These are phyloP conservation scores for Nycticryphes semicollaris DNA, from an alignment of 2,113 vertebrate species.

Conservation along the genomic window DNA sequence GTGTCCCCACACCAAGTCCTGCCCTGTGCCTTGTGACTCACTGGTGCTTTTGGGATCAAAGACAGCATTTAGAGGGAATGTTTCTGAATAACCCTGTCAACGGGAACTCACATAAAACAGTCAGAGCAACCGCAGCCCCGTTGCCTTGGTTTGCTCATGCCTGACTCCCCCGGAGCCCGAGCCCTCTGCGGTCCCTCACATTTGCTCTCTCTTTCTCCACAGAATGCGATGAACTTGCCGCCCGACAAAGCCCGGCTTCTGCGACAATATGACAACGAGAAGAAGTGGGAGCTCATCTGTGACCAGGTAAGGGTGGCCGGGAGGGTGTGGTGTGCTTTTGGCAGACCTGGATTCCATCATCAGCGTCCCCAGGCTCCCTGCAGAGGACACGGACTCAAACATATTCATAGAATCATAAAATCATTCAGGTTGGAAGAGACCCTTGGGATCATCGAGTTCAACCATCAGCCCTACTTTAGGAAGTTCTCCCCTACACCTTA, in stretches of 20 bases:
- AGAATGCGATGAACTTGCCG: constrained; percentile 99
- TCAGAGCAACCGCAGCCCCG: background rate
- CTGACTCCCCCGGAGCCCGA: background rate
- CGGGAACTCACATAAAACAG: background rate
- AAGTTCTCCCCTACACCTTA: too few species aligned
- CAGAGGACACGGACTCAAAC: background rate
- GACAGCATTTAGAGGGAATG: background rate
- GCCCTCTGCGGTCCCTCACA: background rate
- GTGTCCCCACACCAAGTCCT: background rate
- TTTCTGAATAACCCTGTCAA: background rate
- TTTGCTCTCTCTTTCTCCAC: constrained; percentile 18
- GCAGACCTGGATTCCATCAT: background rate
- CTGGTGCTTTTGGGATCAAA: background rate
- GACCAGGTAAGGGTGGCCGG: constrained; percentile 85
- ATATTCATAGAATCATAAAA: too few species aligned
- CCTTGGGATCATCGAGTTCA: too few species aligned
- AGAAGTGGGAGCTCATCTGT: constrained; percentile 99
- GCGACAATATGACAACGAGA: constrained; percentile 97
- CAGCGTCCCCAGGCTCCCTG: background rate
- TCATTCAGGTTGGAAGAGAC: too few species aligned
- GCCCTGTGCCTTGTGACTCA: background rate
- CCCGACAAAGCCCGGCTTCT: constrained; percentile 96
- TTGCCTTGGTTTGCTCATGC: background rate
- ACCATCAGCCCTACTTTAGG: too few species aligned
- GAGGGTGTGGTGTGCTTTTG: background rate